Conservation (phyloP, 2,888 invertebrate species). For the Dasypolia templi region DNA sequence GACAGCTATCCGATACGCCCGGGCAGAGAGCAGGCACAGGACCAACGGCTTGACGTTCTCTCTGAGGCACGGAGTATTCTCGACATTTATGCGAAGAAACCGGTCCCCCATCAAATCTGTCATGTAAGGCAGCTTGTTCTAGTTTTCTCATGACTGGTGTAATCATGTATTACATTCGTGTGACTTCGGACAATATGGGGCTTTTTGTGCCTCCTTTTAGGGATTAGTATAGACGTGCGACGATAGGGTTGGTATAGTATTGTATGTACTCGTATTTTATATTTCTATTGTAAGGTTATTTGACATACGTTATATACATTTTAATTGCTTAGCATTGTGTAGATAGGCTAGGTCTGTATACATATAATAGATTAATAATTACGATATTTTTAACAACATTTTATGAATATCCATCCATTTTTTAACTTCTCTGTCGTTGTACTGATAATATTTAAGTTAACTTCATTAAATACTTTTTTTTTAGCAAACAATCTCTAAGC, state of each 20-base stretch:
- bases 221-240: background rate
- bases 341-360: background rate
- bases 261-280: background rate
- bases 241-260: background rate
- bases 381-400: background rate
- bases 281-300: background rate
- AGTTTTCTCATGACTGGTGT: background rate
- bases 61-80: background rate
- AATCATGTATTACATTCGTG: background rate
- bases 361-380: background rate
- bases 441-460: background rate
- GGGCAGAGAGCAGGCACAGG: too few species aligned
- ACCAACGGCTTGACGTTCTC: background rate
- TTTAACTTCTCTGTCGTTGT: background rate
- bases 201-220: background rate
- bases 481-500: too few species aligned
- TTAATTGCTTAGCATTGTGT: background rate
- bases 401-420: background rate
- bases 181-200: conserved; percentile 21
- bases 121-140: background rate
- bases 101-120: background rate
- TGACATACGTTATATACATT: background rate
- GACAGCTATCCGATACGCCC: too few species aligned
- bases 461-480: too few species aligned
- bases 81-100: background rate